Percentiles rank a stretch among this genome's conserved stretches.
Conservation (phyloP, 2,888 invertebrate genomes). For the Sphaerophoria rueppellii region DNA sequence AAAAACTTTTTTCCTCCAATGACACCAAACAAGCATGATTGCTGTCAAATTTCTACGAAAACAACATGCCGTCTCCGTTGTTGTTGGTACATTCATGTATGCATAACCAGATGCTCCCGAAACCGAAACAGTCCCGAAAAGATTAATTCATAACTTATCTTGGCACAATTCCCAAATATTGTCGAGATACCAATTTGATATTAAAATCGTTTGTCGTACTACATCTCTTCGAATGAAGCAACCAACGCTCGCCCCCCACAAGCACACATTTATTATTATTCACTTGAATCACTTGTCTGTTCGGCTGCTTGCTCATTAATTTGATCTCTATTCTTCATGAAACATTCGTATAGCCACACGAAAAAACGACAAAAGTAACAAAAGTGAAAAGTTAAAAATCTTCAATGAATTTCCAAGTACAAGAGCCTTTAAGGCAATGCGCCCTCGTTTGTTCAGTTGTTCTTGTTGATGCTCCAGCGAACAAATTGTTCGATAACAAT, state of each 20-base stretch:
- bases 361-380: neutral
- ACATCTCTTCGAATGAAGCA: slow-evolving; percentile 46
- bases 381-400: slow-evolving; percentile 57
- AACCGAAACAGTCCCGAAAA: slow-evolving; percentile 31
- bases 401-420: slow-evolving; percentile 62
- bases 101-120: slow-evolving; percentile 53
- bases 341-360: neutral
- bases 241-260: slow-evolving; percentile 62
- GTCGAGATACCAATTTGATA: slow-evolving; percentile 62
- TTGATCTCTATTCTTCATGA: slow-evolving; percentile 49
- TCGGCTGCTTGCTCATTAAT: slow-evolving; percentile 52
- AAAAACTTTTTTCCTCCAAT: slow-evolving; percentile 65
- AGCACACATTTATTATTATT: slow-evolving; percentile 51
- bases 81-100: slow-evolving; percentile 1
- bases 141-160: slow-evolving; percentile 26
- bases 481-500: slow-evolving; percentile 71
- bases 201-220: slow-evolving; percentile 62
- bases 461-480: slow-evolving; percentile 28
- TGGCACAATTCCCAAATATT: slow-evolving; percentile 71
- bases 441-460: slow-evolving; percentile 27
- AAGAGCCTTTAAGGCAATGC: slow-evolving; percentile 11
- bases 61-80: slow-evolving; percentile 23
- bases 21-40: slow-evolving; percentile 55
- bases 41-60: slow-evolving; percentile 58
- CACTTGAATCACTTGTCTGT: slow-evolving; percentile 47